Conservation (phyloP, 2,797 vertebrate genomes). For the Leontocebus nigricollis region DNA sequence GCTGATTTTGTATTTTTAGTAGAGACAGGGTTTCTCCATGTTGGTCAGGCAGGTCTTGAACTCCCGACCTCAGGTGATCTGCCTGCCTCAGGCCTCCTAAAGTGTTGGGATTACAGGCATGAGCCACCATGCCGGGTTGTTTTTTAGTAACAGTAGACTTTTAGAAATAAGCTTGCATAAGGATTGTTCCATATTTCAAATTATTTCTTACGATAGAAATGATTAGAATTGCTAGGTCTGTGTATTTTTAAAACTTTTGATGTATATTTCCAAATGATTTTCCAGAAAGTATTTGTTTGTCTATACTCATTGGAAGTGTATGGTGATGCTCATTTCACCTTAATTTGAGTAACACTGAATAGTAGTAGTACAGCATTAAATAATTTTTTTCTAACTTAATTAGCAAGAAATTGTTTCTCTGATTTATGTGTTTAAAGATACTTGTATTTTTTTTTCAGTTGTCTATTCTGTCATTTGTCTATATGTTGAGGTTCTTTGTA, state of each 20-base stretch:
- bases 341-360: not conserved
- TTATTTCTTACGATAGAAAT: not conserved
- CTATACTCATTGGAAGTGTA: not conserved
- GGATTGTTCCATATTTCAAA: not conserved
- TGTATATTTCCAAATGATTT: not conserved
- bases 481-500: not conserved
- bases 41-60: no score
- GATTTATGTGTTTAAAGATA: not conserved
- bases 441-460: not conserved
- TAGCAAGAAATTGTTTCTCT: not conserved
- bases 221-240: not conserved
- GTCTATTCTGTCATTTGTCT: not conserved
- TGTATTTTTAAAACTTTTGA: not conserved
- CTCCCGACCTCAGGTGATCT: no score
- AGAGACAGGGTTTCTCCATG: no score
- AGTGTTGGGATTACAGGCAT: no score
- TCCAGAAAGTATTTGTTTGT: not conserved
- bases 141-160: slow-evolving; percentile 41
- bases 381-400: not conserved
- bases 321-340: not conserved
- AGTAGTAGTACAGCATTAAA: not conserved
- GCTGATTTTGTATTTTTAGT: no score
- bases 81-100: no score
- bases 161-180: not conserved
- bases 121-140: not conserved